Percentiles rank a stretch among this genome's conserved stretches.
These are phyloP conservation scores for Pygoscelis antarcticus DNA, from an alignment of 2,113 vertebrate species.

Conservation along the genomic window DNA sequence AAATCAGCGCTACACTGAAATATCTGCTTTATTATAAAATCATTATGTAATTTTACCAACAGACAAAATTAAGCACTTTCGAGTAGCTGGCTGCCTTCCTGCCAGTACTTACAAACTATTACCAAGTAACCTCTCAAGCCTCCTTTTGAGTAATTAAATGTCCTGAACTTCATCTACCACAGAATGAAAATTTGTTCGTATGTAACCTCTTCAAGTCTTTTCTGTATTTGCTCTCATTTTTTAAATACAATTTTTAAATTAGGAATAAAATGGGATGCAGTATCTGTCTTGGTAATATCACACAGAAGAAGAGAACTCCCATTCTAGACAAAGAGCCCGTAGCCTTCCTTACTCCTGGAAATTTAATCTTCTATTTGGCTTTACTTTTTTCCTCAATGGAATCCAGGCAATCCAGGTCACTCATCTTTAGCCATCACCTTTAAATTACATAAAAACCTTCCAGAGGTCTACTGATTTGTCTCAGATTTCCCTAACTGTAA, in stretches of 20 bases:
- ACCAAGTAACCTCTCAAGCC: not conserved
- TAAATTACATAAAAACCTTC: not conserved
- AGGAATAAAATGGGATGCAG: not conserved
- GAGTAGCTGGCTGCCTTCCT: not conserved
- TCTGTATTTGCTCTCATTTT: not conserved
- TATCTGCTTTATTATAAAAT: not conserved
- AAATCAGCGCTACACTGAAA: not conserved
- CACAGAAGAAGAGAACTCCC: not conserved
- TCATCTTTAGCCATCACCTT: not conserved
- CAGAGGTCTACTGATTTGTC: not conserved
- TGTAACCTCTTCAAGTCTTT: not conserved
- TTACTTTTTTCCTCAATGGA: constrained; percentile 2
- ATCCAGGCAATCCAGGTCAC: constrained; percentile 8
- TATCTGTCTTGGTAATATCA: not conserved
- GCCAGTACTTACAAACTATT: not conserved
- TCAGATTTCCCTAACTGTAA: not conserved
- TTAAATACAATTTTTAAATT: not conserved
- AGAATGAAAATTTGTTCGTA: not conserved
- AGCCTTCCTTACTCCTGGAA: not conserved
- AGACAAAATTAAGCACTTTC: not conserved
- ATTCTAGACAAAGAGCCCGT: not conserved
- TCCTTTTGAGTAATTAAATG: not conserved
- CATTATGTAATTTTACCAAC: not conserved
- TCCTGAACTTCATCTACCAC: not conserved
- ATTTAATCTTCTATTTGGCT: constrained; percentile 17